Conservation (phyloP, 2,888 invertebrate genomes). For the Lasioglossum calceatum region DNA sequence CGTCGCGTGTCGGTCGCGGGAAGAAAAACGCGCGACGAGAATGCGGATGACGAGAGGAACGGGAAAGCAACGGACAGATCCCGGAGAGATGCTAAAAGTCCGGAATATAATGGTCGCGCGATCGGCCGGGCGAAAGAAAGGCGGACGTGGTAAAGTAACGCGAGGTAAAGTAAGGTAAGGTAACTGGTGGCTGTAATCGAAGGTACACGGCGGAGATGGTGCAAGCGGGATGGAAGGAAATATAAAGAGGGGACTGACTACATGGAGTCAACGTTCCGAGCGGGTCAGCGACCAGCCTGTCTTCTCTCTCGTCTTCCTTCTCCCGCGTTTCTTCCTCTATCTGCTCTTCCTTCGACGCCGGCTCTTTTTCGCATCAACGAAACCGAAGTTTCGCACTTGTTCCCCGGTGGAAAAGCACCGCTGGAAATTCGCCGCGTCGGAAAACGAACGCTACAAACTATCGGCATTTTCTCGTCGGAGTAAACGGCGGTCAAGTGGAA, state of each 20-base stretch:
- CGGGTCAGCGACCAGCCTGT: slow-evolving; percentile 83
- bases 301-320: slow-evolving; percentile 67
- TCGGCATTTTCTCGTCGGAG: neutral
- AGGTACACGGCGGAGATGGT: slow-evolving; percentile 70
- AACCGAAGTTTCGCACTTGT: slow-evolving; percentile 35
- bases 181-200: slow-evolving; percentile 74
- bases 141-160: slow-evolving; percentile 65
- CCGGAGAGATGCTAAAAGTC: slow-evolving; percentile 15
- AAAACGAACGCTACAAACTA: too few relatives aligned
- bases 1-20: neutral
- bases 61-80: slow-evolving; percentile 19
- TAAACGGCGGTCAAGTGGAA: neutral
- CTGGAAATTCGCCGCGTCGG: neutral
- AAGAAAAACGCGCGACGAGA: neutral
- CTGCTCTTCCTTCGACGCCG: slow-evolving; percentile 49
- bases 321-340: slow-evolving; percentile 44
- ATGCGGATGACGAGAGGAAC: slow-evolving; percentile 5
- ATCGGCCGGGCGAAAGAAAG: slow-evolving; percentile 49
- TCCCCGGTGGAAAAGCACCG: neutral
- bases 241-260: slow-evolving; percentile 82
- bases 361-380: slow-evolving; percentile 44
- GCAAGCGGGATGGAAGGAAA: slow-evolving; percentile 75
- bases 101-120: slow-evolving; percentile 38
- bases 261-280: slow-evolving; percentile 84
- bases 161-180: slow-evolving; percentile 70